Evolutionary conservation across 2,113 vertebrate species (phyloP), one percentile per base, ranked within the genome.

Genomic region (Cranoglanis bouderius): DNA sequence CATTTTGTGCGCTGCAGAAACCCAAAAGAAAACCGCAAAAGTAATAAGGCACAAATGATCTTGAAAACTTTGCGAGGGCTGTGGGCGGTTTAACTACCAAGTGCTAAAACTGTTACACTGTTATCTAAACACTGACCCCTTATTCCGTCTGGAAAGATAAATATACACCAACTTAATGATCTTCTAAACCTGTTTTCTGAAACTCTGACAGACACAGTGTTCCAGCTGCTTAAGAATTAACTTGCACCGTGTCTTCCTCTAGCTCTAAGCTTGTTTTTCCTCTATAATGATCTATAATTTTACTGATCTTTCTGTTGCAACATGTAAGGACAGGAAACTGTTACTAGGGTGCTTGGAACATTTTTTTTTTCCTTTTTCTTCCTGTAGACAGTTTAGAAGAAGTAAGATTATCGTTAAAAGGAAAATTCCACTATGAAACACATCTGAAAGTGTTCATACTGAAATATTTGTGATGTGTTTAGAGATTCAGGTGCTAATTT

Each of bases 101-200:
- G 24, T 18, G 49, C 85, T 77, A 61, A 78, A 77, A 61, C 53
- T n/a, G 72, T 78, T 59, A 55, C 12, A 43, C 53, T n/a, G 40
- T 86, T 75, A 75, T 61, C 75, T 87, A 81, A 81, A 67, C 43
- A 53, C 65, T 87, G 74, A 83, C 49, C 43, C 51, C 35, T n/a
- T 53, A 59, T 53, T 87, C 9, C 16, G 0, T 40, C 61, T 53
- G 78, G n/a, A 82, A 67, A 67, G 61, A 43, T 88, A 74, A 83
- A 67, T 21, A 61, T 77, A 49, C 59, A 16, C 40, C 8, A 21
- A 49, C 40, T 46, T 46, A 43, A 46, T 74, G 49, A 82, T 51
- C n/a, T 65, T 49, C 78, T 12, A 29, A 49, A 10, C 12, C 10
- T 43, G 49, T 46, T 57, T 72, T 35, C 35, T 72, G 57, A 70